Conservation (phyloP, 1,140 invertebrate genomes). For the Brachionus asplanchnoidis region DNA sequence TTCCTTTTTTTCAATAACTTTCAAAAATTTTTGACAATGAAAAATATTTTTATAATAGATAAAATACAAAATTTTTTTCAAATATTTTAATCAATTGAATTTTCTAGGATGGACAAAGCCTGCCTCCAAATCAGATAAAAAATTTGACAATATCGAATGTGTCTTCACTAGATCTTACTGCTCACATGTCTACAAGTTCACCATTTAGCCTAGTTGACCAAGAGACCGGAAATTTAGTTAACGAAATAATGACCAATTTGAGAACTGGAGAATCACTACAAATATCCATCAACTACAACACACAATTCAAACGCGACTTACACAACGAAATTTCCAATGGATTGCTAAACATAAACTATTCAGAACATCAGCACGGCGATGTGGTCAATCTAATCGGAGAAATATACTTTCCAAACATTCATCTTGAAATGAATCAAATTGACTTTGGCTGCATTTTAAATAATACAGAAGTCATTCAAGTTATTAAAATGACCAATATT, state of each 20-base stretch:
- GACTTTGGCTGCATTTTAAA: conserved; percentile 58
- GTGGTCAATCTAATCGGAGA: conserved; percentile 54
- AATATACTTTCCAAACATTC: conserved; percentile 57
- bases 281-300: conserved; percentile 10
- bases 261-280: conserved; percentile 1
- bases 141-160: conserved; percentile 54
- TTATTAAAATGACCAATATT: conserved; percentile 57
- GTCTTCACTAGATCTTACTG: conserved; percentile 54
- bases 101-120: neutral
- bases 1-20: too few relatives aligned
- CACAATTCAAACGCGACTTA: neutral
- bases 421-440: conserved; percentile 52
- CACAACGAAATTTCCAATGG: conserved; percentile 10
- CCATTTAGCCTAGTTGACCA: conserved; percentile 51
- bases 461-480: conserved; percentile 55
- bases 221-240: conserved; percentile 31
- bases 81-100: neutral
- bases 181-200: conserved; percentile 48
- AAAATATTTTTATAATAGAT: too few relatives aligned
- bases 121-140: conserved; percentile 45
- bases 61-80: neutral
- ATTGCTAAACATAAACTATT: neutral
- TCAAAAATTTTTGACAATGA: neutral
- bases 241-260: neutral
- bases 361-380: conserved; percentile 47